Base-by-base conservation (phyloP, 2,797 vertebrate genomes). In the Yasuhikotakia modesta region DNA sequence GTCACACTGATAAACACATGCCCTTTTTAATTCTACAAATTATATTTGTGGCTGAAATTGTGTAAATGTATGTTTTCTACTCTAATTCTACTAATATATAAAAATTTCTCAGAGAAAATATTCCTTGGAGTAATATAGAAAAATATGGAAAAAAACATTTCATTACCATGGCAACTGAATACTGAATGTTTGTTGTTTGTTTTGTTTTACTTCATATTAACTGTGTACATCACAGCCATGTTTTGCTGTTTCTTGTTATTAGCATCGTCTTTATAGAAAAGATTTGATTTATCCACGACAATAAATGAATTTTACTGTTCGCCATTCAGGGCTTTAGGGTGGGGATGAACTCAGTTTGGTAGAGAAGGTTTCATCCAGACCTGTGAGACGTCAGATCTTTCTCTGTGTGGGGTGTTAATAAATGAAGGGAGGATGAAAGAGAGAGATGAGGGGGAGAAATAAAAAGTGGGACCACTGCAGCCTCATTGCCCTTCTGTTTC, bases 401-500 rank as follows among this genome's bases (percentile, higher is more conserved):
- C 48, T 78, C 46, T 64, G 21, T 57, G 68, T 65, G 76, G 46
- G 76, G 35, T 35, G 53, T 57, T 50, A 79, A 74, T 73, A 71
- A 72, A 52, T 22, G 32, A 39, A 32, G 13, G 32, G 50, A 32
- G 16, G 22, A 22, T 10, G 19, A 46, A 27, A 76, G 63, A 11
- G 69, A 64, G 53, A 70, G 72, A 46, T 24, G 30, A n/a, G 24
- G 67, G 57, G 48, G 39, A 16, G 39, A 48, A 52, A 69, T 55
- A 19, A 16, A 45, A 61, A 66, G 55, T 61, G 27, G 63, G 46
- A 76, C 45, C 76, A 70, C 17, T 69, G 61, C 17, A 57, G 67
- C 75, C 48, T 63, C 67, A 68, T 46, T 80, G 46, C 70, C 78
- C 80, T 63, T 21, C 75, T 79, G 68, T 68, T 60, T 76, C 63